Evolutionary conservation across 2,113 vertebrate genomes (phyloP).

Genomic region (Nycticryphes semicollaris): DNA sequence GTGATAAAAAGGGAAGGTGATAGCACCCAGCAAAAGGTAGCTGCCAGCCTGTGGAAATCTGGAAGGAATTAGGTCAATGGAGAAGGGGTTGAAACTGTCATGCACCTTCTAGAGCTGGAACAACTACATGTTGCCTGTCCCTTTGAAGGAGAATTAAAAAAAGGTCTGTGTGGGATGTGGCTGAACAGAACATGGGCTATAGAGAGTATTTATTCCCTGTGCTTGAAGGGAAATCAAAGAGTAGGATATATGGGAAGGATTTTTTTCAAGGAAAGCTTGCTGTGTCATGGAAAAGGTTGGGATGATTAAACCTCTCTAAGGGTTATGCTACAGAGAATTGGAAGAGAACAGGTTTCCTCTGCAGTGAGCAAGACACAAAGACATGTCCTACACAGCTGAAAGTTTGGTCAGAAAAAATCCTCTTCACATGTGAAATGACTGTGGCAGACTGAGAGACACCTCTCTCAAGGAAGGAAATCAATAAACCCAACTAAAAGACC

Average conservation of each 20-base stretch:
- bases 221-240: neutral
- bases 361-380: neutral
- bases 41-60: neutral
- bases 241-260: neutral
- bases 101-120: neutral
- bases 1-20: neutral
- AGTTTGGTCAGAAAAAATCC: neutral
- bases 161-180: neutral
- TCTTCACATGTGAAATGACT: neutral
- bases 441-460: neutral
- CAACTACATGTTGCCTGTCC: neutral
- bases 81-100: neutral
- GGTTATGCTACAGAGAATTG: neutral
- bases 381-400: neutral
- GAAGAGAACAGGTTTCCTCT: neutral
- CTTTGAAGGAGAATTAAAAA: neutral
- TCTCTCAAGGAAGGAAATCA: neutral
- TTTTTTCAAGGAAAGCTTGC: neutral
- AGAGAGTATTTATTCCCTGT: neutral
- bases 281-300: neutral
- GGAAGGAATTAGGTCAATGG: conserved; percentile 14
- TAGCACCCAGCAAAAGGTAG: conserved; percentile 2
- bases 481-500: neutral
- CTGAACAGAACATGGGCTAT: neutral
- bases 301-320: neutral